These are phyloP conservation scores for Embiotoca jacksoni DNA, from an alignment of 2,113 vertebrate genomes.

Conservation along the genomic window DNA sequence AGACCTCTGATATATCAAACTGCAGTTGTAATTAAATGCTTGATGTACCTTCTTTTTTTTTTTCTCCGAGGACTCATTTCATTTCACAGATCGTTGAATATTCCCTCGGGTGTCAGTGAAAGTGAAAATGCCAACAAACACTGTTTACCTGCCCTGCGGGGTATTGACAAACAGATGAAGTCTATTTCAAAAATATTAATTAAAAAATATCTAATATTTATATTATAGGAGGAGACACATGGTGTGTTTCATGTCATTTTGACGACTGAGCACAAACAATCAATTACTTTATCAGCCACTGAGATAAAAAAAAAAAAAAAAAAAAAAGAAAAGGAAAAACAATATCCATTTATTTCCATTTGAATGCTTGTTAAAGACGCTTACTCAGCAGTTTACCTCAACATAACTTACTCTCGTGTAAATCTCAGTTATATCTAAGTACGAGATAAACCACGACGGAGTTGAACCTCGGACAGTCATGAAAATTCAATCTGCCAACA, in stretches of 20 bases:
- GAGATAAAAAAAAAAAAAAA: no score
- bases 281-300: background rate
- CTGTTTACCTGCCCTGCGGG: conserved; percentile 11
- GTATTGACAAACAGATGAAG: conserved; percentile 17
- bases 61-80: conserved; percentile 25
- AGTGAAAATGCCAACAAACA: background rate
- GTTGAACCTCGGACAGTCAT: no score
- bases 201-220: background rate
- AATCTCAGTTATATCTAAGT: no score
- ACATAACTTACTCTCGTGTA: no score
- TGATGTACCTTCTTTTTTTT: background rate
- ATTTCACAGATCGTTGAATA: conserved; percentile 51
- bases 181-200: no score
- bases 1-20: background rate
- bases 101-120: conserved; percentile 10
- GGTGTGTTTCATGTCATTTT: background rate
- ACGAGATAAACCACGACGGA: no score
- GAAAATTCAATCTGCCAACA: no score
- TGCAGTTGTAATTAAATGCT: conserved; percentile 49
- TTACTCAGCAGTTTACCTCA: no score
- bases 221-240: background rate
- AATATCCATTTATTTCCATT: no score
- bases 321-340: no score
- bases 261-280: background rate
- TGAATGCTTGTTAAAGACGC: no score